Base-by-base conservation (phyloP, 2,888 invertebrate species). In the Furcula furcula region DNA sequence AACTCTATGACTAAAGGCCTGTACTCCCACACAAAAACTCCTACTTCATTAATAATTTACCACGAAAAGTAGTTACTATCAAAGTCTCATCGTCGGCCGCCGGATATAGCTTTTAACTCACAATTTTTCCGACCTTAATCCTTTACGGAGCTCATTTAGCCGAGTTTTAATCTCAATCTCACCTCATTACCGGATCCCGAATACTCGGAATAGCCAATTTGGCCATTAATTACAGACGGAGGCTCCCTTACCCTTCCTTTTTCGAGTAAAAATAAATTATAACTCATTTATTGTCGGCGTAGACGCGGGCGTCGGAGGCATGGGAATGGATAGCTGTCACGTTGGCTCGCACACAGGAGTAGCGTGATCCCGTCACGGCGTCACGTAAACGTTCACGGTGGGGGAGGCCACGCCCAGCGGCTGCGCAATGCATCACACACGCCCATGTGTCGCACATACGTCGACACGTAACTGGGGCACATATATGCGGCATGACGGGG, bases 241-340 rank as follows among this genome's bases (percentile, higher is more conserved):
- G 61, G 66, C 74, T 65, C 73, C 74, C 73, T 70, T 75, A 77
- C 83, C 80, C 81, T 77, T 76, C 81, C 82, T 78, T 81, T 85
- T 84, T 76, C 76, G 74, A 73, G 87, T 83, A 86, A 87, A 87
- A 88, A 87, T 86, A 86, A 87, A 87, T 88, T 84, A 81, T 86
- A 84, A 87, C 76, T 82, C 86, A 86, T 88, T 87, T 87, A 86
- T 87, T 77, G 82, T 81, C 60, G 40, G 67, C 61, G 53, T 54
- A 51, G 51, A 39, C 46, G 59, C 57, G 54, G 60, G 66, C 65
- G 68, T 68, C 57, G 55, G 58, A 64, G 65, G 66, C 66, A 56
- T 53, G 47, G 57, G 70, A 74, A 81, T 81, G 81, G 81, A 83
- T 80, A 75, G 75, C 71, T 71, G 76, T 80, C 77, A 83, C 80